Evolutionary conservation across 2,888 invertebrate genomes (phyloP).

Genomic region (Liposcelis brunnea): DNA sequence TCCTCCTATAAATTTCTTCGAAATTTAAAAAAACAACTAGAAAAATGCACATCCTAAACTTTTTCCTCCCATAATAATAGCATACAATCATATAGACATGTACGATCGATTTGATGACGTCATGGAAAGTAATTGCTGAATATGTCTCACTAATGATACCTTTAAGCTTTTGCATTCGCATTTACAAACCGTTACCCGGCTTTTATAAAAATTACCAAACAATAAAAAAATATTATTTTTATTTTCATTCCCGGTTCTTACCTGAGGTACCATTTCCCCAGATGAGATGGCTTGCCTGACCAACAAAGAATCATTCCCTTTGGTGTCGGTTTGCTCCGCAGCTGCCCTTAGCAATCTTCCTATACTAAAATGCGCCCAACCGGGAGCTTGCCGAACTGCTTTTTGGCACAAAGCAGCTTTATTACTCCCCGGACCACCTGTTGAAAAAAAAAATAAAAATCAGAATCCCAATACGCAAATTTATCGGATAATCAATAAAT

Average conservation of each 20-base stretch:
- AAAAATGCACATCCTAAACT: too few relatives aligned
- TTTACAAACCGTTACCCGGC: background rate
- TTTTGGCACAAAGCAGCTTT: constrained; percentile 64
- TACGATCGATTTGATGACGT: too few relatives aligned
- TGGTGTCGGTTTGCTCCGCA: constrained; percentile 43
- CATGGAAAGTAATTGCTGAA: too few relatives aligned
- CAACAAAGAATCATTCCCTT: constrained; percentile 36
- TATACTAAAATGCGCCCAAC: constrained; percentile 62
- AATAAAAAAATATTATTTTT: too few relatives aligned
- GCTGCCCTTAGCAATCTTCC: constrained; percentile 60
- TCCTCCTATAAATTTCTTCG: too few relatives aligned
- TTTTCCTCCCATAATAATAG: background rate
- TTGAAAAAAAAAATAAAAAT: constrained; percentile 5
- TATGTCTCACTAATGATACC: too few relatives aligned
- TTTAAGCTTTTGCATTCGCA: too few relatives aligned
- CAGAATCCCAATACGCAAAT: background rate
- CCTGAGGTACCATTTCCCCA: constrained; percentile 60
- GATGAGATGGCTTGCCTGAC: constrained; percentile 52
- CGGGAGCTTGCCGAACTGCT: constrained; percentile 46
- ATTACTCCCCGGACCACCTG: constrained; percentile 81
- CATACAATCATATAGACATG: background rate
- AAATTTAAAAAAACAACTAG: too few relatives aligned
- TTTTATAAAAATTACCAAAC: background rate
- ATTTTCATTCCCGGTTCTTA: constrained; percentile 15
- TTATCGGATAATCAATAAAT: too few relatives aligned